Conservation (phyloP, 1,140 invertebrate species). For the Drosophila carrolli region DNA sequence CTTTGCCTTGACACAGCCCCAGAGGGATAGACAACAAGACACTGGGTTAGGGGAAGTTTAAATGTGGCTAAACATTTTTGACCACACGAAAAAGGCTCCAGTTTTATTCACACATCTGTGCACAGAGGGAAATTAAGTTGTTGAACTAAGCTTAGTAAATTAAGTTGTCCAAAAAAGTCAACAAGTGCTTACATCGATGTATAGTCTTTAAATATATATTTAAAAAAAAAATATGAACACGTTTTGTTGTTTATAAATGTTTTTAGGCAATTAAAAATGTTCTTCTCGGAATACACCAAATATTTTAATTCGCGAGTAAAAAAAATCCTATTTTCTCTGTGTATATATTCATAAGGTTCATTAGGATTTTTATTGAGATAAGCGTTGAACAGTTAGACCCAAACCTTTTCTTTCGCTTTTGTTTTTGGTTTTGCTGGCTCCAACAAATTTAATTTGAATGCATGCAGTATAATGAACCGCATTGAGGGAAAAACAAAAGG, state of each 20-base stretch:
- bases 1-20: conserved; percentile 76
- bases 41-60: conserved; percentile 20
- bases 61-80: conserved; percentile 57
- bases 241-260: neutral
- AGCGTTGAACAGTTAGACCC: conserved; percentile 67
- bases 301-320: neutral
- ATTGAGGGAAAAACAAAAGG: conserved; percentile 3
- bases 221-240: too few relatives aligned
- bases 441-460: conserved; percentile 73
- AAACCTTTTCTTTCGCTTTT: conserved; percentile 49
- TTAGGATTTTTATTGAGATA: conserved; percentile 78
- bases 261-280: neutral
- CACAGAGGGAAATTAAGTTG: conserved; percentile 15
- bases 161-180: too few relatives aligned
- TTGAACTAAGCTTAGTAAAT: too few relatives aligned
- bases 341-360: conserved; percentile 80
- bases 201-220: too few relatives aligned
- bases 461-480: conserved; percentile 42
- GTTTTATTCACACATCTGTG: conserved; percentile 43
- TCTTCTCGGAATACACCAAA: too few relatives aligned
- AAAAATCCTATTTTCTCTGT: neutral
- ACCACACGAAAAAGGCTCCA: conserved; percentile 64
- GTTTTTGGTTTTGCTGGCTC: conserved; percentile 42
- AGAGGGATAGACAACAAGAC: conserved; percentile 17
- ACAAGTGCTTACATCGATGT: too few relatives aligned